Evolutionary conservation across 2,888 invertebrate genomes (phyloP).

Genomic region (Idaea aversata): DNA sequence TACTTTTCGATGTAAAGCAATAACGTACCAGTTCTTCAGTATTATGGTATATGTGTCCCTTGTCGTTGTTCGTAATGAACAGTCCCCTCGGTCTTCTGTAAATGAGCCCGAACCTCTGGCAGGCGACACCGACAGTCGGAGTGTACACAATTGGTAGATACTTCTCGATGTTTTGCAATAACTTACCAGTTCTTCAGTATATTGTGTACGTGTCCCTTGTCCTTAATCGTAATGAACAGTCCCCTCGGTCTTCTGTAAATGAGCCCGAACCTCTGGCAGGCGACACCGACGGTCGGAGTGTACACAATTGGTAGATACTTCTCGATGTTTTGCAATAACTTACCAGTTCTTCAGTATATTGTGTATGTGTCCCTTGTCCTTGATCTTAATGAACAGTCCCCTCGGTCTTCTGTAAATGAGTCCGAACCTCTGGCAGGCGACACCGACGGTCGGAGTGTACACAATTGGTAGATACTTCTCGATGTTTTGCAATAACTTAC

Average conservation of each 20-base stretch:
- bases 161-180: conserved; percentile 95
- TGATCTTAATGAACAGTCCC: conserved; percentile 97
- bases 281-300: conserved; percentile 98
- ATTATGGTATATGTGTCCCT: conserved; percentile 95
- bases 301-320: conserved; percentile 98
- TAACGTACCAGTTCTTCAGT: conserved; percentile 92
- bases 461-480: conserved; percentile 98
- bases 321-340: conserved; percentile 82
- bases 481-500: conserved; percentile 82
- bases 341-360: conserved; percentile 96
- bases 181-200: conserved; percentile 93
- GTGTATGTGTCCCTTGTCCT: conserved; percentile 95
- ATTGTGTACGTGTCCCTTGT: conserved; percentile 94
- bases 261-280: conserved; percentile 97
- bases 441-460: conserved; percentile 98
- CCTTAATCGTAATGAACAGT: conserved; percentile 96
- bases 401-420: conserved; percentile 96
- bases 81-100: conserved; percentile 96
- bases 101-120: conserved; percentile 97
- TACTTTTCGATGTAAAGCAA: conserved; percentile 95
- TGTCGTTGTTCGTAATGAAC: conserved; percentile 97
- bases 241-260: conserved; percentile 97
- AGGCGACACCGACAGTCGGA: conserved; percentile 97
- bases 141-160: conserved; percentile 99
- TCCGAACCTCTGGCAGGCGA: conserved; percentile 98